Base-by-base conservation (phyloP, 2,113 vertebrate genomes). In the Lagenorhynchus albirostris region DNA sequence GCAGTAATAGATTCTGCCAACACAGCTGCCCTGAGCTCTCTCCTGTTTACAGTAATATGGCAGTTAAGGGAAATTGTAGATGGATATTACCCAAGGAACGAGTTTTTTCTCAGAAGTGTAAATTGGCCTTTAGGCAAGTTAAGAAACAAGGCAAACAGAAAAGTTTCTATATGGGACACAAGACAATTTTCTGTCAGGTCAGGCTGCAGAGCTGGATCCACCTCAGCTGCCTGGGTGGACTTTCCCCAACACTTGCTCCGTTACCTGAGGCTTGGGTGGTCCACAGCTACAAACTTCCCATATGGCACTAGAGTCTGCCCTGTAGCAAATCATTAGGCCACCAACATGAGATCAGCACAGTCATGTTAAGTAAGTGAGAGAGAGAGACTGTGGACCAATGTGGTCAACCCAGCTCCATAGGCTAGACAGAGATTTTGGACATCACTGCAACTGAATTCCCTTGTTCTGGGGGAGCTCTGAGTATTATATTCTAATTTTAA, bases 11-110 rank as follows among this genome's bases (percentile, higher is more conserved):
- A 33, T 79, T 97, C 60, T 96, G 76, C 86, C 98, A 63, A 68
- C 84, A 81, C 84, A 68, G 53, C 94, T 97, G 88, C 86, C 70
- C 71, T 13, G 33, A 94, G 62, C 86, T 96, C 83, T 87, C 47
- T 63, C 65, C 55, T 36, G 41, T 94, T 98, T 98, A 44, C 3
- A n/a, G 68, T 41, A 95, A 85, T 88, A 82, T n/a, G 93, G 41
- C 53, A 96, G 96, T 31, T 92, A 91, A 96, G 81, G 68, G 13
- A 96, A 77, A 14, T 44, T 87, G 89, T 97, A 94, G 95, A 86
- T 94, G 98, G 94, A 36, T 50, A 89, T 47, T 44, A 93, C 50
- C 89, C 95, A 96, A 86, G 33, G 5, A 93, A 92, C 29, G 97
- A 31, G 36, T 31, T 92, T 98, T 50, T 98, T 53, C 88, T 97